Evolutionary conservation across 2,797 vertebrate genomes (phyloP).

Genomic region (Menidia menidia): DNA sequence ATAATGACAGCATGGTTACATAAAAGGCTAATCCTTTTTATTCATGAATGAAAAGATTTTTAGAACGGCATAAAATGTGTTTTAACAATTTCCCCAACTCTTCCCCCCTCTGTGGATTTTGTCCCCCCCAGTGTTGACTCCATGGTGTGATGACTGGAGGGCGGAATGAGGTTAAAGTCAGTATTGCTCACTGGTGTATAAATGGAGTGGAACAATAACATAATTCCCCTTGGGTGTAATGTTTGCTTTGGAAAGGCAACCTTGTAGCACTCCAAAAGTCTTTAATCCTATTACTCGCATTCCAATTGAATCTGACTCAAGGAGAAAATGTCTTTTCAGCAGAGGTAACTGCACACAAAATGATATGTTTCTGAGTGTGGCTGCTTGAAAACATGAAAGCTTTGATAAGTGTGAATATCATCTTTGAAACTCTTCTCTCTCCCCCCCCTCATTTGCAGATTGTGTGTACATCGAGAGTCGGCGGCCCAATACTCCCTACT

Average conservation of each 20-base stretch:
- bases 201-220: constrained; percentile 84
- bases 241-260: constrained; percentile 84
- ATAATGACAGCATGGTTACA: background rate
- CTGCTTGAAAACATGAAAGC: constrained; percentile 62
- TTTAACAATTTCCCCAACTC: background rate
- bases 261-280: constrained; percentile 81
- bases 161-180: constrained; percentile 59
- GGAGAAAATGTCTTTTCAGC: constrained; percentile 74
- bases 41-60: background rate
- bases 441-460: constrained; percentile 84
- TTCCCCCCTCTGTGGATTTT: background rate
- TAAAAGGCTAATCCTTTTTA: background rate
- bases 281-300: constrained; percentile 87
- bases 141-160: constrained; percentile 23
- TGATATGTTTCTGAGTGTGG: constrained; percentile 61
- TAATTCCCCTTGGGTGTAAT: constrained; percentile 79
- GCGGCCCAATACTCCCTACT: constrained; percentile 97
- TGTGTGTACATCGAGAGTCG: constrained; percentile 99
- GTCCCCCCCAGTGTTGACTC: constrained; percentile 1
- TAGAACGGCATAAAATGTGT: background rate
- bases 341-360: constrained; percentile 72
- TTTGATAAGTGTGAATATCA: constrained; percentile 60
- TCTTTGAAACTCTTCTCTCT: constrained; percentile 38
- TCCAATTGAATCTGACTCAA: constrained; percentile 84
- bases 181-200: constrained; percentile 75